phyloP scores from a whole-genome alignment of 1,140 invertebrate genomes.

The Leptopilina boulardi region DNA sequence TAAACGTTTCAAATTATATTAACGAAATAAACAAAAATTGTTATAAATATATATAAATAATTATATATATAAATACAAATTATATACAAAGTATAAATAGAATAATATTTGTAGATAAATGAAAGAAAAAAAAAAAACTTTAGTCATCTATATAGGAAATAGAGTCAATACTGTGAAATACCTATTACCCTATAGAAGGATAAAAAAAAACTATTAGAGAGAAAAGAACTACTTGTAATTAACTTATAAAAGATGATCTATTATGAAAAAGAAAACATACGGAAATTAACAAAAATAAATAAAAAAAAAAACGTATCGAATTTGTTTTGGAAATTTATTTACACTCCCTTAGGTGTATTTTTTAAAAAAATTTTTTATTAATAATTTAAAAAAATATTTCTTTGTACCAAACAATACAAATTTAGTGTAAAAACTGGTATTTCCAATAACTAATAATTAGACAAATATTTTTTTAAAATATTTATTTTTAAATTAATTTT shows the following conservation, averaged over 20 bases:
- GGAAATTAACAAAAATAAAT: constrained; percentile 64
- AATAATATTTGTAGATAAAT: constrained; percentile 72
- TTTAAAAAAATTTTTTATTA: too few relatives aligned
- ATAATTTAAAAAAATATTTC: too few relatives aligned
- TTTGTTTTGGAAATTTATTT: constrained; percentile 35
- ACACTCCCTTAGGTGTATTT: background rate
- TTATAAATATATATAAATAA: constrained; percentile 37
- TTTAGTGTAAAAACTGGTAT: too few relatives aligned
- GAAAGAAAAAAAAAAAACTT: constrained; percentile 67
- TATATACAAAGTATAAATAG: constrained; percentile 57
- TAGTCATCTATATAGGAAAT: constrained; percentile 70
- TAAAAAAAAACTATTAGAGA: constrained; percentile 46
- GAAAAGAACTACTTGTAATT: constrained; percentile 66
- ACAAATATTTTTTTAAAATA: too few relatives aligned
- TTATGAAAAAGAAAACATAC: constrained; percentile 65
- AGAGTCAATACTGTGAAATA: constrained; percentile 73
- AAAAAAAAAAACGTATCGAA: constrained; percentile 64
- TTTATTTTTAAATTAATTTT: too few relatives aligned
- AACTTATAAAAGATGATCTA: constrained; percentile 65
- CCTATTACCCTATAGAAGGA: constrained; percentile 63
- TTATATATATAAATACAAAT: constrained; percentile 35
- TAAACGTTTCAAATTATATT: background rate
- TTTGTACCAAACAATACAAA: too few relatives aligned
- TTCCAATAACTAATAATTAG: too few relatives aligned
- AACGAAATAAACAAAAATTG: constrained; percentile 36